Percentiles rank a stretch among this genome's conserved stretches.
Evolutionary conservation across 2,888 invertebrate species (phyloP).

Genomic region (Pyrgus malvae): DNA sequence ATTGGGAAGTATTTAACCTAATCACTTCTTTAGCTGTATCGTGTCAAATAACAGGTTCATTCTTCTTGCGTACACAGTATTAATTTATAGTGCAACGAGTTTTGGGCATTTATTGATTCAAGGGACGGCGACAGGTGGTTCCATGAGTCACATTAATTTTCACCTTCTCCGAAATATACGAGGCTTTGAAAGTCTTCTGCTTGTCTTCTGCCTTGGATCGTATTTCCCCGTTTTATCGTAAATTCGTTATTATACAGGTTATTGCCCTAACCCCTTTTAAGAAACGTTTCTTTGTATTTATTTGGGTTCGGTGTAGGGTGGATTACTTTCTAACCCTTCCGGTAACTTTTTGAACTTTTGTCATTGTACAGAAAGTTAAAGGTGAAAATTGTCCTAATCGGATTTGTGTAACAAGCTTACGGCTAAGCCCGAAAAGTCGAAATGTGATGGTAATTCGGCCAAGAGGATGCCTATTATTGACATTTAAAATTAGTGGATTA

Average conservation of each 20-base stretch:
- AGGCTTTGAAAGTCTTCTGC: slow-evolving; percentile 26
- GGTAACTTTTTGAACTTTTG: not conserved
- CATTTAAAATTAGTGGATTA: not conserved
- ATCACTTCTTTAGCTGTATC: too few species aligned
- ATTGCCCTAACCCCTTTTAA: slow-evolving; percentile 18
- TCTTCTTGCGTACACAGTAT: too few species aligned
- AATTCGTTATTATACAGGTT: slow-evolving; percentile 17
- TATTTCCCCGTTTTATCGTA: slow-evolving; percentile 14
- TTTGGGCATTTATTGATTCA: slow-evolving; percentile 3
- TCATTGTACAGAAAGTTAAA: slow-evolving; percentile 1
- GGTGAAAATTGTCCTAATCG: slow-evolving; percentile 8
- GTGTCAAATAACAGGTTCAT: too few species aligned
- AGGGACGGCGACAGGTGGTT: slow-evolving; percentile 14
- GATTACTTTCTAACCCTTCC: slow-evolving; percentile 10
- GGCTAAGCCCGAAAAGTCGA: not conserved
- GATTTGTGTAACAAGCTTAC: slow-evolving; percentile 7
- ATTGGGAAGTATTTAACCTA: too few species aligned
- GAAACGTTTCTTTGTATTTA: slow-evolving; percentile 19
- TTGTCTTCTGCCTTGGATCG: slow-evolving; percentile 14
- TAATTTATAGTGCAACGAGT: too few species aligned
- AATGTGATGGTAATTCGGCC: not conserved
- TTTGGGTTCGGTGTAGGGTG: not conserved
- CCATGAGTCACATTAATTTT: slow-evolving; percentile 20
- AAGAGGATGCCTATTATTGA: not conserved
- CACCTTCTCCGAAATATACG: slow-evolving; percentile 7